A percentile compares a stretch with the other conserved stretches of the same genome.
Conservation (phyloP, 2,113 vertebrate genomes). For the Arenaria interpres region DNA sequence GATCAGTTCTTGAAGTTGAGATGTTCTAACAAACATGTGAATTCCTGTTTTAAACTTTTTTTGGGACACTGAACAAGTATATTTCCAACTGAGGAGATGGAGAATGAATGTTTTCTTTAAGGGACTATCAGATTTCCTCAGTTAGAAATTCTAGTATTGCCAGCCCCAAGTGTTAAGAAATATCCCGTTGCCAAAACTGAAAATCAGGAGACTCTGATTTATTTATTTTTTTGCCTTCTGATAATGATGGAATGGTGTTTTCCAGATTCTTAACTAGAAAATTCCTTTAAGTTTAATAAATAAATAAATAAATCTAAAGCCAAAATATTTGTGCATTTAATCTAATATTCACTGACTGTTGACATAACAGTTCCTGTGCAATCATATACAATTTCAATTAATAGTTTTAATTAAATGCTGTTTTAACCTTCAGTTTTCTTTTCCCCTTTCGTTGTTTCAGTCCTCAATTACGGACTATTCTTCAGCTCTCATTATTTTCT, state of each 20-base stretch:
- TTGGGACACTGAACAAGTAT: neutral
- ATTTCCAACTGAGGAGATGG: neutral
- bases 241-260: neutral
- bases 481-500: neutral
- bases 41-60: neutral
- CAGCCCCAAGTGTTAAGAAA: neutral
- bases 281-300: neutral
- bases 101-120: neutral
- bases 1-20: neutral
- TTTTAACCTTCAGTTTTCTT: neutral
- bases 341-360: neutral
- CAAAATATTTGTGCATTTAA: neutral
- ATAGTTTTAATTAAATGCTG: conserved; percentile 4
- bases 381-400: conserved; percentile 4
- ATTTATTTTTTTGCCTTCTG: neutral
- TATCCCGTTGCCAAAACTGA: neutral
- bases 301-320: neutral
- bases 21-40: neutral
- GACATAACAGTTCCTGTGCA: neutral
- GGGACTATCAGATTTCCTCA: neutral
- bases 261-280: neutral
- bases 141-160: neutral
- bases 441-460: neutral
- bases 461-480: neutral
- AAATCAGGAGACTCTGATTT: neutral